Percentiles rank a stretch among this genome's conserved stretches.
phyloP scores from a whole-genome alignment of 1,140 invertebrate species.

The Drosophila sturtevanti region DNA sequence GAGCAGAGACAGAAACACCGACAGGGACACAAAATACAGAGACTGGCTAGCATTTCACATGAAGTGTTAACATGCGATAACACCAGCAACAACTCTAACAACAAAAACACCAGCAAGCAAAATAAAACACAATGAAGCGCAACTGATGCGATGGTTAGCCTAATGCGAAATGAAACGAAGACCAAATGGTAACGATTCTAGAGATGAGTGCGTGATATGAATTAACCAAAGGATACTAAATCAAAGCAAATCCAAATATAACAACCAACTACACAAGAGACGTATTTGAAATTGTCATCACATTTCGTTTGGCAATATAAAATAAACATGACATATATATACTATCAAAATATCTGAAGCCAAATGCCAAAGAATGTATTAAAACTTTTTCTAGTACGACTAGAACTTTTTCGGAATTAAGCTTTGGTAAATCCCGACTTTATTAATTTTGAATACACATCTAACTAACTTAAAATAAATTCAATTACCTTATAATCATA shows the following conservation, averaged over 20 bases:
- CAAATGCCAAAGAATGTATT: too few species aligned
- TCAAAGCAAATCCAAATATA: neutral
- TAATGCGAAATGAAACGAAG: slow-evolving; percentile 45
- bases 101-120: slow-evolving; percentile 30
- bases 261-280: too few species aligned
- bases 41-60: slow-evolving; percentile 60
- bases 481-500: too few species aligned
- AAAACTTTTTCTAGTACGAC: too few species aligned
- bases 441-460: too few species aligned
- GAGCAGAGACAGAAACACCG: slow-evolving; percentile 25
- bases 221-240: neutral
- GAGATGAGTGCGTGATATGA: slow-evolving; percentile 2
- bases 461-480: too few species aligned
- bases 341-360: too few species aligned
- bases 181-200: slow-evolving; percentile 8
- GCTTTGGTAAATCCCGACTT: too few species aligned
- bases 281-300: too few species aligned
- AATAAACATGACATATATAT: too few species aligned
- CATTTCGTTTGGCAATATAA: too few species aligned
- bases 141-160: slow-evolving; percentile 61
- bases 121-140: slow-evolving; percentile 77
- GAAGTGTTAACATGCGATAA: slow-evolving; percentile 79
- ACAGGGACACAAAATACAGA: slow-evolving; percentile 13
- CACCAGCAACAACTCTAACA: slow-evolving; percentile 31
- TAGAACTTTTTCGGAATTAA: too few species aligned